Conservation (phyloP, 2,888 invertebrate genomes). For the Slavum lentiscoides region DNA sequence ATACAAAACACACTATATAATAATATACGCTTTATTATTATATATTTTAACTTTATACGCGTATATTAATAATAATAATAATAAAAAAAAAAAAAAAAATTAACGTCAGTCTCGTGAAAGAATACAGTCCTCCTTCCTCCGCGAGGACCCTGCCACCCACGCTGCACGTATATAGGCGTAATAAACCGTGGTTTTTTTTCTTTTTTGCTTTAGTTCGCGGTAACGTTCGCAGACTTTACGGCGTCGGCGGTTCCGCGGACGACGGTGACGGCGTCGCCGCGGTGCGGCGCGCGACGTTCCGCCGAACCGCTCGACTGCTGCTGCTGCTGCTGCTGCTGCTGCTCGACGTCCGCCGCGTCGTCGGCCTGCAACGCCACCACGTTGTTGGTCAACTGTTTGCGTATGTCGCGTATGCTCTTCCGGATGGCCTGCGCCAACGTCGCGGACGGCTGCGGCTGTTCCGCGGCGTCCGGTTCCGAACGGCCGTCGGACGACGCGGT, state of each 20-base stretch:
- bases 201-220: too few relatives aligned
- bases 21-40: too few relatives aligned
- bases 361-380: too few relatives aligned
- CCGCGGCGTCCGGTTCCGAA: too few relatives aligned
- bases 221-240: too few relatives aligned
- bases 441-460: neutral
- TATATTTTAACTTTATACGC: too few relatives aligned
- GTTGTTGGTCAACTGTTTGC: constrained; percentile 45
- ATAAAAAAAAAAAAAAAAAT: too few relatives aligned
- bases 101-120: constrained; percentile 31
- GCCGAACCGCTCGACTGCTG: constrained; percentile 21
- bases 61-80: too few relatives aligned
- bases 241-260: too few relatives aligned
- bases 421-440: constrained; percentile 53
- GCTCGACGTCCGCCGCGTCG: constrained; percentile 20
- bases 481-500: neutral
- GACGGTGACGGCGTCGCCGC: neutral
- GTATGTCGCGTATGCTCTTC: constrained; percentile 55
- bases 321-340: constrained; percentile 34
- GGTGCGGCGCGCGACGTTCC: neutral
- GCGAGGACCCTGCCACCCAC: neutral
- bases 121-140: neutral
- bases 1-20: too few relatives aligned
- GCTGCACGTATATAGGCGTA: too few relatives aligned
- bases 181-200: too few relatives aligned